Conservation (phyloP, 2,888 invertebrate species). For the Microctonus aethiopoides region DNA sequence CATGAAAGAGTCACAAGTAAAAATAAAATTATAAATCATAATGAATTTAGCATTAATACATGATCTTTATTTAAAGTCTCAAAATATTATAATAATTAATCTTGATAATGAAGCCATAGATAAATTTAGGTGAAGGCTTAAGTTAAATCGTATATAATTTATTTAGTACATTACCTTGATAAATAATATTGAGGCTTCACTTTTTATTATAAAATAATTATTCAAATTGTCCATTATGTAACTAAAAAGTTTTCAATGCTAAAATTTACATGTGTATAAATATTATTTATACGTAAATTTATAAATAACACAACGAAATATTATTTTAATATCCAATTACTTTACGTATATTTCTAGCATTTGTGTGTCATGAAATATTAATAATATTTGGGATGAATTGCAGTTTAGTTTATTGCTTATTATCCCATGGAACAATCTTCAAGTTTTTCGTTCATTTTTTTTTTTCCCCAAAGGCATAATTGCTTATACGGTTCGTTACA, state of each 20-base stretch:
- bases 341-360: background rate
- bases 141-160: background rate
- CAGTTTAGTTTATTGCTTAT: conserved; percentile 3
- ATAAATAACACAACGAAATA: too few species aligned
- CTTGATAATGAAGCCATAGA: background rate
- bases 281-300: background rate
- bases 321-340: background rate
- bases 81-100: background rate
- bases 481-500: conserved; percentile 7
- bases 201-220: background rate
- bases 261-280: background rate
- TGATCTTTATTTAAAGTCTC: background rate
- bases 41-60: too few species aligned
- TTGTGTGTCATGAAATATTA: background rate
- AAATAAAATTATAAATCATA: too few species aligned
- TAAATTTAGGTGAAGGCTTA: background rate
- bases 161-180: background rate
- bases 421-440: background rate
- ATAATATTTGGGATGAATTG: background rate
- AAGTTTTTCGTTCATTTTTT: background rate
- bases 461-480: background rate
- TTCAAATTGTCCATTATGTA: background rate
- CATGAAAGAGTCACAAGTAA: too few species aligned
- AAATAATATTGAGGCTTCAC: background rate
- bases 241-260: background rate